These are phyloP conservation scores for Bostrychus sinensis DNA, from an alignment of 2,113 vertebrate genomes.

Conservation along the genomic window DNA sequence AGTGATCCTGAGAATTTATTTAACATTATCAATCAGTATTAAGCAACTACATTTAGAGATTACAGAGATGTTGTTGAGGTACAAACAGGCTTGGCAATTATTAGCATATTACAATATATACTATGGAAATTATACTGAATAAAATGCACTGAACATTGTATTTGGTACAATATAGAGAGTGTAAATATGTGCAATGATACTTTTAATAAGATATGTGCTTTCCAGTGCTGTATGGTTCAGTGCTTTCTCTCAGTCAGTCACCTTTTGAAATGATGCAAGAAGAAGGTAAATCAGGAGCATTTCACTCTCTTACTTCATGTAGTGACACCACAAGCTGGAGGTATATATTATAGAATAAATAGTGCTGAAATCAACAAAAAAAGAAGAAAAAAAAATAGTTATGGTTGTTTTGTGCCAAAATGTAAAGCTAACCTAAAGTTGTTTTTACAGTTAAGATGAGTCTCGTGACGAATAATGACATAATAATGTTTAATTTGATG, in stretches of 20 bases:
- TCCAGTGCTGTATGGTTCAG: neutral
- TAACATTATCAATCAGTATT: conserved; percentile 4
- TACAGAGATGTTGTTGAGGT: neutral
- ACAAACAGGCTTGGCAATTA: neutral
- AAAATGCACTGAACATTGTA: too few relatives aligned
- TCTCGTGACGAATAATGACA: too few relatives aligned
- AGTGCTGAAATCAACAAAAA: too few relatives aligned
- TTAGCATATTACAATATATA: too few relatives aligned
- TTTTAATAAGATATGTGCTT: neutral
- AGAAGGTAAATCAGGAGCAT: neutral
- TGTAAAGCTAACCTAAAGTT: too few relatives aligned
- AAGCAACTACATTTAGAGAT: neutral
- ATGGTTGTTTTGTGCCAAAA: too few relatives aligned
- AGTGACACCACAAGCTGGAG: neutral
- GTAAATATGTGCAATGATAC: neutral
- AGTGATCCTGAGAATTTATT: conserved; percentile 47
- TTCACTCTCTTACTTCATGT: neutral
- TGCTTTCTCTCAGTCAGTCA: neutral
- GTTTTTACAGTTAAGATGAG: too few relatives aligned
- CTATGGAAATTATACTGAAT: too few relatives aligned
- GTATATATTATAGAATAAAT: neutral
- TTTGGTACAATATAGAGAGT: too few relatives aligned
- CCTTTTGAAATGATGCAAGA: neutral
- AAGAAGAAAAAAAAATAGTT: too few relatives aligned
- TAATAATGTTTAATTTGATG: too few relatives aligned